Percentiles rank a stretch among this genome's conserved stretches.
Conservation (phyloP, 2,888 invertebrate genomes). For the Polydrusus pterygomalis region DNA sequence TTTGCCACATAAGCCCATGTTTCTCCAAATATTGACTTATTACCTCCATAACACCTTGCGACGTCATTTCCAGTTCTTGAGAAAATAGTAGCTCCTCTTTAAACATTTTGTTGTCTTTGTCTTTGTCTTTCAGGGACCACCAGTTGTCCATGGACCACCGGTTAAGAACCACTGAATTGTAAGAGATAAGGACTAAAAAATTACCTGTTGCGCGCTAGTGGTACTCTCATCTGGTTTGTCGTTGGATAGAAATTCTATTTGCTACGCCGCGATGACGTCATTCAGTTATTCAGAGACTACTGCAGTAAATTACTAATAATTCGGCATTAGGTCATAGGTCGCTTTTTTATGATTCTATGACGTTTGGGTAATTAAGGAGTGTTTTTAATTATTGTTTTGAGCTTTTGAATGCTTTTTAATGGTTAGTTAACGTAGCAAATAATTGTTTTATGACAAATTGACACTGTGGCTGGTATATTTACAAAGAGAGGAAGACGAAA, state of each 20-base stretch:
- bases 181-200: no score
- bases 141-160: no score
- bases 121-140: no score
- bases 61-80: background rate
- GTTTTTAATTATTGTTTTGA: background rate
- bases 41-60: background rate
- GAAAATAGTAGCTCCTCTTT: no score
- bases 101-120: no score
- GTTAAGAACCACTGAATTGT: no score
- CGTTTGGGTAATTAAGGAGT: background rate
- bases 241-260: slow-evolving; percentile 5
- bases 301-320: slow-evolving; percentile 3
- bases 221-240: background rate
- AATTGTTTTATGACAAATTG: no score
- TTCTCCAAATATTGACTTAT: background rate
- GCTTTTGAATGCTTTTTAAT: background rate
- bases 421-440: no score
- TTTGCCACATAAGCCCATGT: background rate
- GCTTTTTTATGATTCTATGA: background rate
- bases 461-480: no score
- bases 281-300: slow-evolving; percentile 7
- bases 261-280: slow-evolving; percentile 16
- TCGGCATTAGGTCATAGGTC: slow-evolving; percentile 6
- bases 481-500: no score
- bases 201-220: no score